Conservation (phyloP, 2,888 invertebrate species). For the Metalampra italica region DNA sequence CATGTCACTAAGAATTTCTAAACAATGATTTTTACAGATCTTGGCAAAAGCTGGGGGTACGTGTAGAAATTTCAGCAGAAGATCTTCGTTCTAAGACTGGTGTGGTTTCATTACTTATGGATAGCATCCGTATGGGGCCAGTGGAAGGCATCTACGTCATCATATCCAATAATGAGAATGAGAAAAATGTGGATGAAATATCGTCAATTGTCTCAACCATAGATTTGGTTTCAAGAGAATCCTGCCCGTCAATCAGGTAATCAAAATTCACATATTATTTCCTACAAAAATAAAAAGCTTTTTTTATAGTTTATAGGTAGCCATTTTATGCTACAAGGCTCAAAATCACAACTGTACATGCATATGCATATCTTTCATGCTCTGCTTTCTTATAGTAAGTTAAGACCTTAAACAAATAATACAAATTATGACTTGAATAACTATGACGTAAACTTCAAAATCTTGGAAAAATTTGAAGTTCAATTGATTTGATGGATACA, state of each 20-base stretch:
- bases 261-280: neutral
- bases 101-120: constrained; percentile 8
- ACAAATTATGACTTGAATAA: too few species aligned
- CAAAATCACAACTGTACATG: too few species aligned
- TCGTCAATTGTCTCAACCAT: constrained; percentile 15
- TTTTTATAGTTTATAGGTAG: too few species aligned
- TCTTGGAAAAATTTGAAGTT: too few species aligned
- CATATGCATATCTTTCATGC: too few species aligned
- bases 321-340: too few species aligned
- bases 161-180: neutral
- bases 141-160: constrained; percentile 19
- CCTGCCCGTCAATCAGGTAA: constrained; percentile 20
- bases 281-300: too few species aligned
- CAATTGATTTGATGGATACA: too few species aligned
- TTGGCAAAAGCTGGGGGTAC: constrained; percentile 16
- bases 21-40: constrained; percentile 7
- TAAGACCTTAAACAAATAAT: too few species aligned
- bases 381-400: too few species aligned
- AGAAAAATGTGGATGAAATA: neutral
- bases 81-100: constrained; percentile 6
- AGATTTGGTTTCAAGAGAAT: constrained; percentile 17
- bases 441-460: too few species aligned
- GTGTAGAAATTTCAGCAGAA: constrained; percentile 12
- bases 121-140: constrained; percentile 4
- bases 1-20: too few species aligned